Conservation (phyloP, 2,797 vertebrate genomes). For the Bradypus variegatus region DNA sequence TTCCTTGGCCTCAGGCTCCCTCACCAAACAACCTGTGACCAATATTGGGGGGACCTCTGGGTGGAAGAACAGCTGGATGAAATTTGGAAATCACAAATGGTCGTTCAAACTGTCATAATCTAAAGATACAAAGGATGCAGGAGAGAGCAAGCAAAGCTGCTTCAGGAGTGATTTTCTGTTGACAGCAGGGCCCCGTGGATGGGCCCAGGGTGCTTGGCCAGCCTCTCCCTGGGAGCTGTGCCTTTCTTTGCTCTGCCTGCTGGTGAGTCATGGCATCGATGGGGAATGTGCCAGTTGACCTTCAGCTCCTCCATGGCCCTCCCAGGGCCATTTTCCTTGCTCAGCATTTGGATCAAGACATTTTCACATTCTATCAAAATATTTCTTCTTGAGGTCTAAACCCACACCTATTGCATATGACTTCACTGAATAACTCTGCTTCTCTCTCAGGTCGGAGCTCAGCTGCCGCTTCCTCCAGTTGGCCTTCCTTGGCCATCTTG, state of each 20-base stretch:
- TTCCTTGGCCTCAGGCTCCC: not conserved
- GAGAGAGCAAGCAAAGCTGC: not conserved
- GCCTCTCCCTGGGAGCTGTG: not conserved
- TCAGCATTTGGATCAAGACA: not conserved
- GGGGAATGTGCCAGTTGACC: not conserved
- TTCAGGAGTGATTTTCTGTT: not conserved
- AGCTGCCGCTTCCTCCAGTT: not conserved
- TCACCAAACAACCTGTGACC: not conserved
- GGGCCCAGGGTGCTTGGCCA: not conserved
- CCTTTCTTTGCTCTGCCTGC: not conserved
- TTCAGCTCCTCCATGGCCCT: not conserved
- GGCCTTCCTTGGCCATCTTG: not conserved
- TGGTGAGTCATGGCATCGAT: not conserved
- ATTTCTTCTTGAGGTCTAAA: conserved; percentile 28
- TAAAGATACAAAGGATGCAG: not conserved
- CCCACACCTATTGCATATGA: not conserved
- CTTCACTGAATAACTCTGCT: not conserved
- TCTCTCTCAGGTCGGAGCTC: not conserved
- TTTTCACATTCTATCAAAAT: conserved; percentile 17
- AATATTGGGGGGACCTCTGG: not conserved
- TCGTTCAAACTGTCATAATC: not conserved
- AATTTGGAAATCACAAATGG: conserved; percentile 11
- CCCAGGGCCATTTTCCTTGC: not conserved
- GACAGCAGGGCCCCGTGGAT: not conserved
- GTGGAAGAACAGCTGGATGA: not conserved